These are phyloP conservation scores for Dinothrombium tinctorium DNA, from an alignment of 1,140 invertebrate species.

Conservation along the genomic window DNA sequence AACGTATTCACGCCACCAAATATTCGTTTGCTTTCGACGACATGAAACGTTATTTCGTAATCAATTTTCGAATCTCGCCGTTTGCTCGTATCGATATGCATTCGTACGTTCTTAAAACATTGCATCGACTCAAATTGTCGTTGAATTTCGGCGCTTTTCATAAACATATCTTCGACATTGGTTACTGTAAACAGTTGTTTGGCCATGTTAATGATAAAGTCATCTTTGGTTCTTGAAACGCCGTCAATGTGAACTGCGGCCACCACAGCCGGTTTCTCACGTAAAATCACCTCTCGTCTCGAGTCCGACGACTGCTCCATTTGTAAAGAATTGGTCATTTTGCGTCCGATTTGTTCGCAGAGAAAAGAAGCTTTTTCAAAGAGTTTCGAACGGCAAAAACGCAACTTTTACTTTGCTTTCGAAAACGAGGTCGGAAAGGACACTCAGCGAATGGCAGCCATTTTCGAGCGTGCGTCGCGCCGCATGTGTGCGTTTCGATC, in stretches of 20 bases:
- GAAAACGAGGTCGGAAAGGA: too few relatives aligned
- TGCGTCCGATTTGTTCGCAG: too few relatives aligned
- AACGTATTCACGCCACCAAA: slow-evolving; percentile 53
- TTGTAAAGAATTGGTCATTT: too few relatives aligned
- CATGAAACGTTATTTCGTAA: slow-evolving; percentile 58
- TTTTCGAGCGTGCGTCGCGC: too few relatives aligned
- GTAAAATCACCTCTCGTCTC: too few relatives aligned
- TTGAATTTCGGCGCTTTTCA: slow-evolving; percentile 29
- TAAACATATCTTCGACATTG: slow-evolving; percentile 27
- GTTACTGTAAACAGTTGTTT: slow-evolving; percentile 42
- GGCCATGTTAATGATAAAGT: slow-evolving; percentile 40
- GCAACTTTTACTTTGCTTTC: too few relatives aligned
- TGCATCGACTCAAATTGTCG: slow-evolving; percentile 44
- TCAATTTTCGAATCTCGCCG: slow-evolving; percentile 31
- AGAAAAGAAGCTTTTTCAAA: too few relatives aligned
- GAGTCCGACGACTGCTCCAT: too few relatives aligned
- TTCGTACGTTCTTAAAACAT: slow-evolving; percentile 52
- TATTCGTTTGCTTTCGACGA: slow-evolving; percentile 43
- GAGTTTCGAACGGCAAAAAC: too few relatives aligned
- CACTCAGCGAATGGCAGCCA: too few relatives aligned
- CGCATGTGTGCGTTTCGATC: too few relatives aligned
- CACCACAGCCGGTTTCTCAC: slow-evolving; percentile 44
- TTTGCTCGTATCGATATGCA: slow-evolving; percentile 56
- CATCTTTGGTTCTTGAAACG: slow-evolving; percentile 51
- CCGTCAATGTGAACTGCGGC: slow-evolving; percentile 55